A percentile compares a stretch with the other conserved stretches of the same genome.
phyloP scores from a whole-genome alignment of 2,888 invertebrate genomes.

The Hypomecis atomaria region DNA sequence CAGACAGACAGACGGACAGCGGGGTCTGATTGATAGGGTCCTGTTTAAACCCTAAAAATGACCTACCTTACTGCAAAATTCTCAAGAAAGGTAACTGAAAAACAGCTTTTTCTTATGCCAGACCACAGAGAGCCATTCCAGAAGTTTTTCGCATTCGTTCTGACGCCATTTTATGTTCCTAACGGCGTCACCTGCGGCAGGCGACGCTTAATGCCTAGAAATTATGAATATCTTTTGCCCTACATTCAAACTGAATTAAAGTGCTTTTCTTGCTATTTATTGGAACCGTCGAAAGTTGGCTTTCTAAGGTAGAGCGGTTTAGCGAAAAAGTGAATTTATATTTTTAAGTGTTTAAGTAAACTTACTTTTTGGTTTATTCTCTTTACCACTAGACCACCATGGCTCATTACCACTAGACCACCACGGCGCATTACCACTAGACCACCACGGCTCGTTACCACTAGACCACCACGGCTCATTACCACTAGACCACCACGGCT shows the following conservation, averaged over 20 bases:
- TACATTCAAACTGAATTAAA: slow-evolving; percentile 35
- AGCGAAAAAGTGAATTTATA: background rate
- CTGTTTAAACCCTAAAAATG: too few relatives aligned
- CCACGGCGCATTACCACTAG: too few relatives aligned
- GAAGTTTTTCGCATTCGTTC: slow-evolving; percentile 66
- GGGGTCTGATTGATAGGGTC: too few relatives aligned
- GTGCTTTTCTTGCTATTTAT: slow-evolving; percentile 24
- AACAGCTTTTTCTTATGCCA: slow-evolving; percentile 55
- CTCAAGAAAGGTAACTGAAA: slow-evolving; percentile 57
- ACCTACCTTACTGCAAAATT: slow-evolving; percentile 38
- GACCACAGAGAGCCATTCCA: slow-evolving; percentile 58
- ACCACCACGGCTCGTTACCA: too few relatives aligned
- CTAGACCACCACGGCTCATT: too few relatives aligned
- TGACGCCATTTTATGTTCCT: slow-evolving; percentile 68
- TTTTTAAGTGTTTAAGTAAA: background rate
- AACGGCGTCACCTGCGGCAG: slow-evolving; percentile 64
- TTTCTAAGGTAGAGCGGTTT: slow-evolving; percentile 1
- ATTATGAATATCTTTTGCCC: slow-evolving; percentile 47
- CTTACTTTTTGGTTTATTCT: too few relatives aligned
- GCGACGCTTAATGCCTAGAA: slow-evolving; percentile 51
- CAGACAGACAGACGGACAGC: too few relatives aligned
- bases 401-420: too few relatives aligned
- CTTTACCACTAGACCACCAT: too few relatives aligned
- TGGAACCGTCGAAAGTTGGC: slow-evolving; percentile 8
- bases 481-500: too few relatives aligned